Percentiles rank a stretch among this genome's conserved stretches.
Evolutionary conservation across 2,113 vertebrate species (phyloP).

Genomic region (Pomatorhinus ruficollis): DNA sequence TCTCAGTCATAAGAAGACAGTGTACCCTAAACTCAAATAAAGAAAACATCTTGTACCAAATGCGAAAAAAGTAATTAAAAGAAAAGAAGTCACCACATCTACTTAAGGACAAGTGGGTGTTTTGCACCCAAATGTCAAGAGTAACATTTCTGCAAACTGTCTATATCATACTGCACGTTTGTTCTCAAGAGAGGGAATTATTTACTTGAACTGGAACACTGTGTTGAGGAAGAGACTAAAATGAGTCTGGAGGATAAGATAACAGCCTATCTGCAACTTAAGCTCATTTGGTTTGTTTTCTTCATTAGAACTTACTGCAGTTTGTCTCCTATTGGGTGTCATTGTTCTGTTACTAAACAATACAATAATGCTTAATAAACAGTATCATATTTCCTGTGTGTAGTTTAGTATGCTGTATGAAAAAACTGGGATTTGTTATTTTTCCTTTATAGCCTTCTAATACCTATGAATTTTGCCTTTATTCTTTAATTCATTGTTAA

Average conservation of each 20-base stretch:
- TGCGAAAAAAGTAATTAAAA: background rate
- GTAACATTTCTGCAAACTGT: background rate
- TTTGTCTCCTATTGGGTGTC: background rate
- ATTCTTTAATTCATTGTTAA: background rate
- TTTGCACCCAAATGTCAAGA: background rate
- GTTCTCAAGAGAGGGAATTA: background rate
- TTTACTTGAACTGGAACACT: background rate
- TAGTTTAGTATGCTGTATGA: background rate
- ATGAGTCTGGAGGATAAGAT: background rate
- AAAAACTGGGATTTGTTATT: background rate
- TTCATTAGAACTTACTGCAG: background rate
- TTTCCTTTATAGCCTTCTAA: background rate
- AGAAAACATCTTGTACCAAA: background rate
- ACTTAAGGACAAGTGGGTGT: background rate
- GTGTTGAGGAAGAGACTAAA: background rate
- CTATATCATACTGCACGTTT: background rate
- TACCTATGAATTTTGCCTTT: background rate
- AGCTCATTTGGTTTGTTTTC: slow-evolving; percentile 9
- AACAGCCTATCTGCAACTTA: background rate
- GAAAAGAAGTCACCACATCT: background rate
- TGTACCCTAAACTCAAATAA: background rate
- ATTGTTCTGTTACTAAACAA: slow-evolving; percentile 24
- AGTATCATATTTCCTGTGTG: background rate
- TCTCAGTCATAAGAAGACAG: background rate
- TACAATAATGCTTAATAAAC: background rate